phyloP scores from a whole-genome alignment of 2,113 vertebrate species.

The Prolemur simus region DNA sequence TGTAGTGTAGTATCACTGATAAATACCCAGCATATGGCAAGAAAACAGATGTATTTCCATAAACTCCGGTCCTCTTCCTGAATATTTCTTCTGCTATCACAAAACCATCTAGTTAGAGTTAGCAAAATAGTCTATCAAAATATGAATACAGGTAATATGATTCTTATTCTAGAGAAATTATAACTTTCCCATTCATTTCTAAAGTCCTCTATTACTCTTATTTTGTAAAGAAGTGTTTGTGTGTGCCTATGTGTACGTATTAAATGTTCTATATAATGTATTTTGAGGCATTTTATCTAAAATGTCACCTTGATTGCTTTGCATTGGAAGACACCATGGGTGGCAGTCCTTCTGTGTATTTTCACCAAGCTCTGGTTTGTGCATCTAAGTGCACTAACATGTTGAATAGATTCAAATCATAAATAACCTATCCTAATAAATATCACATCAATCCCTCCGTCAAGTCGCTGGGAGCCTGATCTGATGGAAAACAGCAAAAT shows the following conservation, averaged over 20 bases:
- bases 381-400: neutral
- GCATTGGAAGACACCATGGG: neutral
- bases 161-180: neutral
- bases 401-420: neutral
- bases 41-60: neutral
- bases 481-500: neutral
- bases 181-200: neutral
- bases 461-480: neutral
- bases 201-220: neutral
- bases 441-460: neutral
- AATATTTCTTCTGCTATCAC: neutral
- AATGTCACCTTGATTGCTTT: neutral
- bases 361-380: neutral
- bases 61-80: neutral
- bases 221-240: neutral
- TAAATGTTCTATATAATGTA: neutral
- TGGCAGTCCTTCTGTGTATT: neutral
- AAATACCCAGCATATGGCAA: neutral
- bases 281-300: neutral
- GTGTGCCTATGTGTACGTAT: neutral
- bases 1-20: neutral
- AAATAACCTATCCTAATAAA: neutral
- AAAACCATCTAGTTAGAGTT: neutral
- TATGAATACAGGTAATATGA: neutral
- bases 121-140: neutral